A percentile compares a stretch with the other conserved stretches of the same genome.
phyloP scores from a whole-genome alignment of 2,888 invertebrate species.

The Nycteola revayana region DNA sequence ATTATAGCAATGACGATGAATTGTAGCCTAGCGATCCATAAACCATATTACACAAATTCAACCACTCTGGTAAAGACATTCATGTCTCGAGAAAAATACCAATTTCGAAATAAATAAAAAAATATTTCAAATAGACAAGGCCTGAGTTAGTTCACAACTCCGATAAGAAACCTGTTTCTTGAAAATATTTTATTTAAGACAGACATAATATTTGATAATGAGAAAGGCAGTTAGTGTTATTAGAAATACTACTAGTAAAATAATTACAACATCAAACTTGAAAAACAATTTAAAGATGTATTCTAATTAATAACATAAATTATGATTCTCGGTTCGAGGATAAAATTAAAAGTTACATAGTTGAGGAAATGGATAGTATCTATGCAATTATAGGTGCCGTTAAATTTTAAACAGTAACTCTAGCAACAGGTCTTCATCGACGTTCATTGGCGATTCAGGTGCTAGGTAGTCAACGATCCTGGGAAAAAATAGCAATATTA shows the following conservation, averaged over 20 bases:
- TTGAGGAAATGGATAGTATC: slow-evolving; percentile 8
- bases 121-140: slow-evolving; percentile 58
- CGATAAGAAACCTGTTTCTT: slow-evolving; percentile 53
- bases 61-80: slow-evolving; percentile 4
- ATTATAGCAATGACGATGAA: slow-evolving; percentile 3
- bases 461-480: slow-evolving; percentile 75
- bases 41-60: too few species aligned
- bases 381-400: slow-evolving; percentile 31
- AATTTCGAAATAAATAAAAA: slow-evolving; percentile 31
- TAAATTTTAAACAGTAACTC: slow-evolving; percentile 75
- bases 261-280: slow-evolving; percentile 8
- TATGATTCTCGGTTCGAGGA: slow-evolving; percentile 4
- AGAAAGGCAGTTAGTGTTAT: slow-evolving; percentile 25
- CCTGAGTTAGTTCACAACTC: slow-evolving; percentile 65
- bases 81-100: slow-evolving; percentile 22
- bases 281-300: slow-evolving; percentile 9
- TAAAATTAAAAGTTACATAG: slow-evolving; percentile 10
- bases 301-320: slow-evolving; percentile 6
- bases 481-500: slow-evolving; percentile 23
- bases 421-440: slow-evolving; percentile 72
- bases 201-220: slow-evolving; percentile 28
- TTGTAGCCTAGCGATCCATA: slow-evolving; percentile 1
- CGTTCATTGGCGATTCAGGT: slow-evolving; percentile 75
- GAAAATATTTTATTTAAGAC: slow-evolving; percentile 24
- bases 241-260: slow-evolving; percentile 17